Evolutionary conservation across 2,888 invertebrate species (phyloP).

Genomic region (Eretmocerus hayati): DNA sequence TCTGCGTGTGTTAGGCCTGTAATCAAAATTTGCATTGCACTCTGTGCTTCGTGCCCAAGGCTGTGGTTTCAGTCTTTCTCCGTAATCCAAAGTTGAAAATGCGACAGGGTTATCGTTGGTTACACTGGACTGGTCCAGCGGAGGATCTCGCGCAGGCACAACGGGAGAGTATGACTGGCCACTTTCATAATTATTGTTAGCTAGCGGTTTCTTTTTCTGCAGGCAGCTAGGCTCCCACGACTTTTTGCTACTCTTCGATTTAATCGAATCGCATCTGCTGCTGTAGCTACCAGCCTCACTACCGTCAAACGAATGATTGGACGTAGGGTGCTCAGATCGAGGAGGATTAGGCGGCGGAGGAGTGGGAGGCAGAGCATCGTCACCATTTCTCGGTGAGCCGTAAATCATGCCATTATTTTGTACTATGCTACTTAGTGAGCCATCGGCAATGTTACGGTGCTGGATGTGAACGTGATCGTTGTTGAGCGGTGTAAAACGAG

Average conservation of each 20-base stretch:
- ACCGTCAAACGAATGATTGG: slow-evolving; percentile 14
- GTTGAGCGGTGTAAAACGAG: slow-evolving; percentile 31
- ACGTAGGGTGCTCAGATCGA: slow-evolving; percentile 6
- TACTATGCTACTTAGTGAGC: slow-evolving; percentile 19
- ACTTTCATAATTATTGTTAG: slow-evolving; percentile 14
- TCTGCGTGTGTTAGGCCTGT: slow-evolving; percentile 23
- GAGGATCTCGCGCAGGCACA: neutral
- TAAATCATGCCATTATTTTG: slow-evolving; percentile 33
- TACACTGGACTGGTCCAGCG: slow-evolving; percentile 5
- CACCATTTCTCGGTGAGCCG: slow-evolving; percentile 30
- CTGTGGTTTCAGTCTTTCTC: slow-evolving; percentile 21
- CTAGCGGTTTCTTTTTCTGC: slow-evolving; percentile 11
- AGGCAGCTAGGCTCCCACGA: slow-evolving; percentile 15
- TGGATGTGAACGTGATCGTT: slow-evolving; percentile 38
- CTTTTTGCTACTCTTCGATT: slow-evolving; percentile 10
- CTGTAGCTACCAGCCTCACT: slow-evolving; percentile 12
- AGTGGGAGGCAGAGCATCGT: slow-evolving; percentile 23
- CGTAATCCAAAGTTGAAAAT: slow-evolving; percentile 20
- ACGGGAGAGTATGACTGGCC: slow-evolving; percentile 8
- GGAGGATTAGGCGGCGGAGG: slow-evolving; percentile 8
- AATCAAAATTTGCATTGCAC: slow-evolving; percentile 11
- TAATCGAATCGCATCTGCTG: slow-evolving; percentile 5
- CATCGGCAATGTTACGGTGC: slow-evolving; percentile 30
- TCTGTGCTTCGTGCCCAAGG: slow-evolving; percentile 9
- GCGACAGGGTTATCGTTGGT: slow-evolving; percentile 8